These are phyloP conservation scores for Struthio camelus DNA, from an alignment of 2,113 vertebrate genomes.

Conservation along the genomic window DNA sequence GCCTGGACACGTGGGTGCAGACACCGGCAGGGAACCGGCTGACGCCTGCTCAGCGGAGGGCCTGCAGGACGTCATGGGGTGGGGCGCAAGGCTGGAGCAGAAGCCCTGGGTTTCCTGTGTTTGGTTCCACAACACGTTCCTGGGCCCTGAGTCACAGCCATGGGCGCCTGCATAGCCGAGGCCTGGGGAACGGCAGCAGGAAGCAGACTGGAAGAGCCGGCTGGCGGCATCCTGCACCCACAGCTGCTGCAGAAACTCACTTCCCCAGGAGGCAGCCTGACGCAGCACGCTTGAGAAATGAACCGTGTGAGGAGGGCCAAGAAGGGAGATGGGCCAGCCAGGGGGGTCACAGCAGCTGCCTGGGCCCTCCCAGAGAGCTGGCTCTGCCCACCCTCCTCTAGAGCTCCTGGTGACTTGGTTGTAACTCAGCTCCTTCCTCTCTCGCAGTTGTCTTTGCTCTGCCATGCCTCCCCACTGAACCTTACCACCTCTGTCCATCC, in stretches of 20 bases:
- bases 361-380: accelerated
- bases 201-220: constrained; percentile 60
- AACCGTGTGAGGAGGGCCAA: neutral
- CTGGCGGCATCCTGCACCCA: constrained; percentile 58
- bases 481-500: neutral
- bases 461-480: neutral
- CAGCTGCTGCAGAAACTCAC: constrained; percentile 45
- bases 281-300: neutral
- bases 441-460: neutral
- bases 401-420: neutral
- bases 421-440: neutral
- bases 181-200: constrained; percentile 50
- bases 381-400: neutral
- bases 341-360: neutral
- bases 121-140: constrained; percentile 41
- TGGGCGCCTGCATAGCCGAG: neutral
- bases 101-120: accelerated
- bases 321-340: neutral
- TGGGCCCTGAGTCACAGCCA: constrained; percentile 18
- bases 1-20: constrained; percentile 1
- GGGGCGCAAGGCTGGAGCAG: neutral
- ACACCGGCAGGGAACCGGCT: neutral
- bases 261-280: constrained; percentile 45
- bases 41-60: neutral
- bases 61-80: neutral